Evolutionary conservation across 2,797 vertebrate genomes (phyloP), one percentile per base, ranked within the genome.

Genomic region (Dipus sagitta): DNA sequence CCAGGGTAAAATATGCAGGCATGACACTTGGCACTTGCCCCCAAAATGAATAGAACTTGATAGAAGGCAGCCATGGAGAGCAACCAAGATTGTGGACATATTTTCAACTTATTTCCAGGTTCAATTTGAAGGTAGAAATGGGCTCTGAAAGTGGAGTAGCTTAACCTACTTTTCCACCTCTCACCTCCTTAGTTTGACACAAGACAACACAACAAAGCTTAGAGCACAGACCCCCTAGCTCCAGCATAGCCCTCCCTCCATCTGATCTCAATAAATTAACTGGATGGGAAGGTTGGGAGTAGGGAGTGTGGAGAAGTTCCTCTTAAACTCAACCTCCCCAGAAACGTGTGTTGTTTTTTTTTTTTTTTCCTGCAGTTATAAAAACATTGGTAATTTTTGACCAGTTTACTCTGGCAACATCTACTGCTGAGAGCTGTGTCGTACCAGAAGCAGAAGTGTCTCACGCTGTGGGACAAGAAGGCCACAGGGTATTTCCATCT

Each of bases 401-500:
- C 81, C 65, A 94, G 93, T 94, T 84, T 88, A 85, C 86, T 92
- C 81, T 88, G 28, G 68, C n/a, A 93, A 89, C 18, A 47, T 15
- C 71, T 60, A 14, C 58, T 81, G 67, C 84, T 68, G 30, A 91
- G 64, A 88, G 68, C 68, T 70, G 68, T 78, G 58, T 86, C 79
- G 91, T 67, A 86, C 23, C 62, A 93, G 94, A 95, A 97, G 94
- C 96, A 97, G 95, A 96, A 96, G 95, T 94, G 52, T 70, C 68
- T 4, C 0, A 15, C 42, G 23, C 13, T 95, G 94, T 85, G 94
- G 92, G 81, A 87, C 75, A 88, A 72, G 30, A 71, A 86, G 80
- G 71, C 88, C 94, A 58, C 83, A 90, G 96, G 96, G 96, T 96
- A 96, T 97, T 97, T 97, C 97, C 97, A 97, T 13, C 47, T 26